phyloP scores from a whole-genome alignment of 2,888 invertebrate species.

The Drosophila histrio region DNA sequence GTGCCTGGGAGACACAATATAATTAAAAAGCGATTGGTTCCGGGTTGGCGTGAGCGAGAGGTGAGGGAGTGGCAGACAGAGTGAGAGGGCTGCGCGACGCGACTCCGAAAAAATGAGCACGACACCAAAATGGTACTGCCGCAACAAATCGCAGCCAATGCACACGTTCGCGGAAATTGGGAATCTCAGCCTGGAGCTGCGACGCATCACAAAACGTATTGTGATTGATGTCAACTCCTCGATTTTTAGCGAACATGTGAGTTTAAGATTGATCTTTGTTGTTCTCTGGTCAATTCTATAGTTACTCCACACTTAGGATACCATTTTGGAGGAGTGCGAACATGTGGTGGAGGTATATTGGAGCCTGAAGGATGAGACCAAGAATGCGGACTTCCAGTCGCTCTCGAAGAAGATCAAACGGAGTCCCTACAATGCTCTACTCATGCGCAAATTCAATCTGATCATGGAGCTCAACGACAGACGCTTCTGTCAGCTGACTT shows the following conservation, averaged over 20 bases:
- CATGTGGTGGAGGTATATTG: slow-evolving; percentile 79
- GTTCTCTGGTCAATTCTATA: not conserved
- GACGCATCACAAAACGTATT: slow-evolving; percentile 81
- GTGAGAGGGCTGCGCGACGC: slow-evolving; percentile 16
- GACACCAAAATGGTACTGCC: slow-evolving; percentile 82
- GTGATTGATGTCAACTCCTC: slow-evolving; percentile 83
- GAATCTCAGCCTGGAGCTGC: slow-evolving; percentile 81
- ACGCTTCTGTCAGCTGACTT: slow-evolving; percentile 81
- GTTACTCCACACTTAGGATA: slow-evolving; percentile 59
- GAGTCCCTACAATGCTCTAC: slow-evolving; percentile 82
- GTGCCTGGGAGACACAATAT: slow-evolving; percentile 78
- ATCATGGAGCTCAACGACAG: slow-evolving; percentile 81
- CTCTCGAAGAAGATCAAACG: slow-evolving; percentile 82
- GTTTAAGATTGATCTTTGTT: slow-evolving; percentile 23
- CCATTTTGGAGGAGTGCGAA: slow-evolving; percentile 81
- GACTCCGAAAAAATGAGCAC: slow-evolving; percentile 77
- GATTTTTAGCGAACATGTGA: slow-evolving; percentile 82
- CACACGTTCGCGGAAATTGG: slow-evolving; percentile 81
- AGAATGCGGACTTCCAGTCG: slow-evolving; percentile 76
- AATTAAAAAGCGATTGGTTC: slow-evolving; percentile 72
- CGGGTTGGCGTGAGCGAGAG: slow-evolving; percentile 34
- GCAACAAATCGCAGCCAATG: slow-evolving; percentile 81
- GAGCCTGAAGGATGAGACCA: slow-evolving; percentile 79
- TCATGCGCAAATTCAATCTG: slow-evolving; percentile 76
- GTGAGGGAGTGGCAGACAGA: slow-evolving; percentile 16